Percentiles rank a stretch among this genome's conserved stretches.
phyloP scores from a whole-genome alignment of 92 coral and sea anemone species.

The Pocillopora grandis region DNA sequence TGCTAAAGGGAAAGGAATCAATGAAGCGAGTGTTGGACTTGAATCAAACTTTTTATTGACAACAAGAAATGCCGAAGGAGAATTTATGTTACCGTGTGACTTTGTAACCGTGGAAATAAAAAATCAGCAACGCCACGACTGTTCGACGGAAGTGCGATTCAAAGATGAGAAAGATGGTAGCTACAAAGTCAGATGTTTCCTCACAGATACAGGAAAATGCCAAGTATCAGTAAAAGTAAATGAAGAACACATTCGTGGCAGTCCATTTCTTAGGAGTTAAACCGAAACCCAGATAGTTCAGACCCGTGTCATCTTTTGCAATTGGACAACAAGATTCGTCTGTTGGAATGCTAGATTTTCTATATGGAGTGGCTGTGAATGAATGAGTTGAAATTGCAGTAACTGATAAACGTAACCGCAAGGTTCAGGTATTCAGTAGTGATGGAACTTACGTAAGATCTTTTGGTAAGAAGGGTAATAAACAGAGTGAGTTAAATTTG shows the following conservation, averaged over 20 bases:
- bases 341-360: slow-evolving; percentile 8
- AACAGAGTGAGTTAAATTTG: neutral
- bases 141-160: neutral
- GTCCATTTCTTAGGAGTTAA: neutral
- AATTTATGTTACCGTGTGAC: neutral
- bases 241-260: slow-evolving; percentile 15
- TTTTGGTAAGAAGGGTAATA: neutral
- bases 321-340: slow-evolving; percentile 40
- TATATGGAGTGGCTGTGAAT: slow-evolving; percentile 15
- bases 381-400: slow-evolving; percentile 14
- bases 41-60: neutral
- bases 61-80: slow-evolving; percentile 1
- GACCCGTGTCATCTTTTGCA: slow-evolving; percentile 12
- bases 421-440: slow-evolving; percentile 5
- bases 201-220: slow-evolving; percentile 31
- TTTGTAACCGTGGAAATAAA: slow-evolving; percentile 7
- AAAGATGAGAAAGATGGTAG: slow-evolving; percentile 39
- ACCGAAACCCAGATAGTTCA: slow-evolving; percentile 30
- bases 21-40: neutral
- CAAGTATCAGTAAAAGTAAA: slow-evolving; percentile 12
- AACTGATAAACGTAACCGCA: slow-evolving; percentile 7
- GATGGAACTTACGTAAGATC: neutral
- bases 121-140: neutral
- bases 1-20: slow-evolving; percentile 28
- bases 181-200: neutral